phyloP scores from a whole-genome alignment of 2,888 invertebrate species.

The Leptopterna dolabrata region DNA sequence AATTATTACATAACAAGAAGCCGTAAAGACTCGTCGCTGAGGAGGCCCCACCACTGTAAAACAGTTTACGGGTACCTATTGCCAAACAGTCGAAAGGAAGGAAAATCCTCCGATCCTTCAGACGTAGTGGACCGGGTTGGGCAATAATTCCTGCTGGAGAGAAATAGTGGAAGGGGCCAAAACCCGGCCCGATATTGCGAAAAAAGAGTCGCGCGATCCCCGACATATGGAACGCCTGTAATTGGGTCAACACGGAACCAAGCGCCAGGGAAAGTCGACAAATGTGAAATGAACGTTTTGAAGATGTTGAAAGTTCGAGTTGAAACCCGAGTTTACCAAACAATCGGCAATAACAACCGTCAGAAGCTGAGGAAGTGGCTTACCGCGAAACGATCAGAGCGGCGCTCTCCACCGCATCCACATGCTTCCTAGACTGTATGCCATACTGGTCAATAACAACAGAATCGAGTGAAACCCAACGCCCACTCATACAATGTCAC shows the following conservation, averaged over 20 bases:
- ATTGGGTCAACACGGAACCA: background rate
- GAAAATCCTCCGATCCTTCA: background rate
- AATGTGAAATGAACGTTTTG: background rate
- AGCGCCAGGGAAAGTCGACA: background rate
- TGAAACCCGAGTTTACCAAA: background rate
- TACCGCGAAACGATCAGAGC: background rate
- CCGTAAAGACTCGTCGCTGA: background rate
- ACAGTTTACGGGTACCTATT: background rate
- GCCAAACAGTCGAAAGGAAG: background rate
- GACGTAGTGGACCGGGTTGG: background rate
- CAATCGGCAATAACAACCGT: background rate
- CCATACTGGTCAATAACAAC: constrained; percentile 23
- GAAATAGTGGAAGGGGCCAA: constrained; percentile 6
- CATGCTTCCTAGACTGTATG: background rate
- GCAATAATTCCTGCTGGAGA: background rate
- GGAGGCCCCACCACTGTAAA: background rate
- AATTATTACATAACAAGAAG: constrained; percentile 35
- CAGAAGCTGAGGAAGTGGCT: background rate
- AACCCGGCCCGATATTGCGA: constrained; percentile 35
- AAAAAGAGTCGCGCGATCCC: background rate
- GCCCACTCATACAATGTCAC: background rate
- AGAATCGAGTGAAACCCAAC: background rate
- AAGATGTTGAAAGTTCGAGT: background rate
- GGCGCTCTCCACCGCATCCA: background rate
- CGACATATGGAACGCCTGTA: constrained; percentile 42